Evolutionary conservation across 2,797 vertebrate species (phyloP).

Genomic region (Phalanger gymnotis): DNA sequence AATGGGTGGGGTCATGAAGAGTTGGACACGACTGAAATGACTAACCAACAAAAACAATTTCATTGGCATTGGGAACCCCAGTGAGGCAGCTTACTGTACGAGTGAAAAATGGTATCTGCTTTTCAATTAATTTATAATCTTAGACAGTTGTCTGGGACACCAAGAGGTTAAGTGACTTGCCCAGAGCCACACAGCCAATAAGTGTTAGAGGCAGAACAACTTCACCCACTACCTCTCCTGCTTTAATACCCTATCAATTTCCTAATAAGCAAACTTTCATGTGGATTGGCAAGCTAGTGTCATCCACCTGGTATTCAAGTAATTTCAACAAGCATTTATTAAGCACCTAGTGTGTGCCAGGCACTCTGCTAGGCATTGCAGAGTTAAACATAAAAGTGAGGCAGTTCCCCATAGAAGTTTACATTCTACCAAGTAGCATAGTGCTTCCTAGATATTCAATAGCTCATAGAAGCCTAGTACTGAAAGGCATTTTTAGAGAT

Average conservation of each 20-base stretch:
- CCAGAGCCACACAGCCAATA: not conserved
- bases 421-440: not conserved
- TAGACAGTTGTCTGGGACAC: not conserved
- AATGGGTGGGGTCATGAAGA: no score
- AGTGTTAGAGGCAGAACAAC: not conserved
- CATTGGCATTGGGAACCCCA: not conserved
- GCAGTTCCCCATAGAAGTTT: not conserved
- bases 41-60: not conserved
- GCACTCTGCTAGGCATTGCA: not conserved
- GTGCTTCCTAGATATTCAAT: not conserved
- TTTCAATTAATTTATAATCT: not conserved
- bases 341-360: not conserved
- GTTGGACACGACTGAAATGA: not conserved
- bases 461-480: not conserved
- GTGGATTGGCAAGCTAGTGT: not conserved
- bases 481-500: not conserved
- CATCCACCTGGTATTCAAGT: not conserved
- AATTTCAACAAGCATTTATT: not conserved
- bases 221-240: not conserved
- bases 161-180: not conserved
- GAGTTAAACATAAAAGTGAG: not conserved
- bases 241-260: not conserved
- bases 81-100: not conserved
- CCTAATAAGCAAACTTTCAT: not conserved
- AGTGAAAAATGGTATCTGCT: not conserved